phyloP scores from a whole-genome alignment of 1,140 invertebrate species.

The Drosophila bifasciata region DNA sequence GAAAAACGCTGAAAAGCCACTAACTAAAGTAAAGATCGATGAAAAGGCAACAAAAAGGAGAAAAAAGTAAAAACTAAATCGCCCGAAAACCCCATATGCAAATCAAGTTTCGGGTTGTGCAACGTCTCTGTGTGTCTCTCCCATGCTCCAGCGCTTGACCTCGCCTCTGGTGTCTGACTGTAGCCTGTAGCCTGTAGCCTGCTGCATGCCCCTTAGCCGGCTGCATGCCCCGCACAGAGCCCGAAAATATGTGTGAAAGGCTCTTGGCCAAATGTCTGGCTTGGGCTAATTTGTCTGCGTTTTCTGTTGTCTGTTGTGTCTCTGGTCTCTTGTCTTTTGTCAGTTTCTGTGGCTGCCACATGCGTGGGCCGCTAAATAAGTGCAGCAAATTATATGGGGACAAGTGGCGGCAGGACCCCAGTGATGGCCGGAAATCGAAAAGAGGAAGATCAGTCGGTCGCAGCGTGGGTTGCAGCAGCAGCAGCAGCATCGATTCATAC shows the following conservation, averaged over 20 bases:
- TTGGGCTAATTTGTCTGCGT: constrained; percentile 63
- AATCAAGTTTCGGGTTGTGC: constrained; percentile 65
- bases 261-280: constrained; percentile 45
- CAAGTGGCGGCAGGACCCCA: constrained; percentile 50
- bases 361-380: constrained; percentile 77
- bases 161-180: constrained; percentile 53
- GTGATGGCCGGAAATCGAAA: constrained; percentile 61
- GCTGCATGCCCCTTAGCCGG: constrained; percentile 10
- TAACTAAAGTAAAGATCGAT: constrained; percentile 21
- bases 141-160: constrained; percentile 69
- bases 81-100: constrained; percentile 71
- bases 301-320: constrained; percentile 19
- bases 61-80: constrained; percentile 66
- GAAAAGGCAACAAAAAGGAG: constrained; percentile 7
- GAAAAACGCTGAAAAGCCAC: neutral
- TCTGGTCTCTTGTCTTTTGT: constrained; percentile 23
- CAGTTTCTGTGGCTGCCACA: constrained; percentile 1
- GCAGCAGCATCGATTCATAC: constrained; percentile 18
- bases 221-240: constrained; percentile 37
- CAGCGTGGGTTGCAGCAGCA: constrained; percentile 47
- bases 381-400: constrained; percentile 79
- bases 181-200: constrained; percentile 22
- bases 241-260: constrained; percentile 45
- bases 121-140: constrained; percentile 59
- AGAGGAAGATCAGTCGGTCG: constrained; percentile 26